Base-by-base conservation (phyloP, 2,888 invertebrate genomes). In the Spatulosminthurus flaviceps region DNA sequence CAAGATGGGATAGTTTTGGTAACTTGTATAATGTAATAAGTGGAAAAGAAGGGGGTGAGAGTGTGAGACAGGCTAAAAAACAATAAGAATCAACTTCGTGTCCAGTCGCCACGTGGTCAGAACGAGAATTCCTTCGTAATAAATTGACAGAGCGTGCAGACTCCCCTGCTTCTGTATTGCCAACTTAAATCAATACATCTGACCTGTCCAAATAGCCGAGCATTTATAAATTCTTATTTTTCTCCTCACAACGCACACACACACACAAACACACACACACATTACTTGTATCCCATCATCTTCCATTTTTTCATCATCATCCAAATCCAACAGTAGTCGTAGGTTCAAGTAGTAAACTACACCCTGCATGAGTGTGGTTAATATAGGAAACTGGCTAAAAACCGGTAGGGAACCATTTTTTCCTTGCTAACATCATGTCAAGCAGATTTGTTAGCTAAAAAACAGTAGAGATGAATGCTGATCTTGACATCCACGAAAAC, bases 141-240 rank as follows among this genome's bases (percentile, higher is more conserved):
- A 83, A 83, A 83, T 83, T 83, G 83, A 81, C 75, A 81, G 79
- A 80, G 81, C 83, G 81, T 83, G 81, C 81, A 77, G 64, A 79
- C 61, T 78, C 76, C 74, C 75, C 79, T 77, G 83, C 83, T 81
- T 67, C 83, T 80, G 81, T 77, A 76, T 80, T 81, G 75, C 73
- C 80, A 78, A 70, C 78, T 78, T 64, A 75, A 75, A 75, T 75
- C 75, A 75, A 75, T 75, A 75, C 41, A 64, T 74, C 74, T 74
- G 29, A 67, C 28, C 67, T 67, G 67, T 67, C 67, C 28, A 28
- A 67, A 67, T 67, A 67, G 24, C 28, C 13, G 16, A 51, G n/a
- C 51, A 51, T 51, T 51, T 51, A 51, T 51, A 51, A 51, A 51
- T 51, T 51, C 51, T 19, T 4, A 13, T 5, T 9, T 51, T 51